A percentile compares a stretch with the other conserved stretches of the same genome.
phyloP scores from a whole-genome alignment of 2,888 invertebrate genomes.

The Rhogogaster chlorosoma region DNA sequence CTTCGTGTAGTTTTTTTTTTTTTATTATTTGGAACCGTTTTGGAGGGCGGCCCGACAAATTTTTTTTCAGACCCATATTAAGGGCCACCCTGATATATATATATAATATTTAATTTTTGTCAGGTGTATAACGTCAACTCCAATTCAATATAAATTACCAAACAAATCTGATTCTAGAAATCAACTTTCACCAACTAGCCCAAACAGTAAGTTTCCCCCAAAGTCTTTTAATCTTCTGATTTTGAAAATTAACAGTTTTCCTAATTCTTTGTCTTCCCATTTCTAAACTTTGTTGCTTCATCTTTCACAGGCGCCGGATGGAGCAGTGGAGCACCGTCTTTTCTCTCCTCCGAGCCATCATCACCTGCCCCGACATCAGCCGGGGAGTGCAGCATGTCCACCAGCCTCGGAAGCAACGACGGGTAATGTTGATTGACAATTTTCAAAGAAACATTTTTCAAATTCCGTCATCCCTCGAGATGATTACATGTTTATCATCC shows the following conservation, averaged over 20 bases:
- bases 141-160: conserved; percentile 69
- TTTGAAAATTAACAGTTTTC: not conserved
- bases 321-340: conserved; percentile 91
- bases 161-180: conserved; percentile 70
- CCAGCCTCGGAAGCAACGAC: conserved; percentile 83
- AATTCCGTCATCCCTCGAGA: not conserved
- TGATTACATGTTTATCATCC: not conserved
- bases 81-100: no score
- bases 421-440: conserved; percentile 77
- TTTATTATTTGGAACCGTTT: no score
- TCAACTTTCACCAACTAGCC: conserved; percentile 74
- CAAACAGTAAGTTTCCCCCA: conserved; percentile 70
- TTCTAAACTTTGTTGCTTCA: conserved; percentile 56
- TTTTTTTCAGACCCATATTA: no score
- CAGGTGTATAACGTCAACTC: conserved; percentile 70
- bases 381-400: conserved; percentile 83
- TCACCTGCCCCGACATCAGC: conserved; percentile 84
- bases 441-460: not conserved
- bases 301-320: conserved; percentile 81
- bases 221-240: not conserved
- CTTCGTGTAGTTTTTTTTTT: no score
- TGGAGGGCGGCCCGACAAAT: no score
- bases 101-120: conserved; percentile 3
- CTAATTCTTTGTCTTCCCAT: not conserved
- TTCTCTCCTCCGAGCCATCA: conserved; percentile 89